Base-by-base conservation (phyloP, 2,113 vertebrate species). In the Hyperopisus bebe region DNA sequence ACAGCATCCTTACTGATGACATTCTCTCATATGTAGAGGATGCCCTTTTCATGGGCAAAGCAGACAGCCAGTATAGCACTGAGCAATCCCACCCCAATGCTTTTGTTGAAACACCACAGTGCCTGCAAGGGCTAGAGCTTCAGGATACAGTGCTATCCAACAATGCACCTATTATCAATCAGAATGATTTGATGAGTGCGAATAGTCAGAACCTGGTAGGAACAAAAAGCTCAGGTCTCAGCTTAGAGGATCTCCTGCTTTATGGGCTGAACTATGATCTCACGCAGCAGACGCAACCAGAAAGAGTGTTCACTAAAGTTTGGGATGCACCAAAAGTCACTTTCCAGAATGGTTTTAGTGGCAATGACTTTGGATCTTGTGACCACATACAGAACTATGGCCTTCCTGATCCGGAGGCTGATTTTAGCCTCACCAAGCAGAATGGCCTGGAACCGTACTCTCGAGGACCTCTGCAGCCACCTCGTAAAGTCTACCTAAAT, bases 21-120 rank as follows among this genome's bases (percentile, higher is more conserved):
- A 91, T 93, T 3, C 83, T 94, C 0, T 91, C 94, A 48, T 94
- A n/a, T 6, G 89, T 92, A 10, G 95, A 96, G 13, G 89, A 91
- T 2, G 46, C 93, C 19, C 46, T 94, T 91, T 95, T 95, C 83
- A 94, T 92, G 62, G 94, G 94, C 48, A 93, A 89, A 10, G 90
- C 17, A 0, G 89, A 91, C 53, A 0, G 55, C 27, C 51, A 50
- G 7, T 53, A 58, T 66, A 17, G 83, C 24, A 13, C 24, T 27
- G 66, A 80, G 9, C 85, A 87, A 35, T 3, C 46, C 35, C 15
- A 17, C 3, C 24, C 66, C 11, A 46, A 17, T n/a, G 19, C 83
- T n/a, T 87, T 70, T 39, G 89, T 74, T 27, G 83, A 35, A 77
- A 17, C 62, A 39, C 31, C 84, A 51, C 42, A 80, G 19, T 77